Evolutionary conservation across 2,888 invertebrate genomes (phyloP), one percentile per base, ranked within the genome.

Genomic region (Drosophila greeni): DNA sequence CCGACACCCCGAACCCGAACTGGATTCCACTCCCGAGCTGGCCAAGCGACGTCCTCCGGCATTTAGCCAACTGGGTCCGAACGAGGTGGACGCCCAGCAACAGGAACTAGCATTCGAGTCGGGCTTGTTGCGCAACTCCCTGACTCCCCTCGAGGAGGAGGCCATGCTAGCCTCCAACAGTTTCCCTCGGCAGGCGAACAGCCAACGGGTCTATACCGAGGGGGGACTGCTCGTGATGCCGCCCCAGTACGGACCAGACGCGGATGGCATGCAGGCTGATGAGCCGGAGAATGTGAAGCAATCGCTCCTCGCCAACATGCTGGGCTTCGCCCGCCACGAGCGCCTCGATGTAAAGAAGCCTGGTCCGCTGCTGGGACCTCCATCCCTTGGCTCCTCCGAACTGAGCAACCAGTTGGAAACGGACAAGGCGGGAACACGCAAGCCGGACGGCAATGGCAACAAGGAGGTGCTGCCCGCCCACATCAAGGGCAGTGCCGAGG

Each of bases 271-370:
- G 14, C 77, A 75, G 48, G 64, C 68, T 2, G 80, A 75, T 24
- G 77, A 77, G 12, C 70, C 69, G 12, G 55, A 61, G 11, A 71
- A 60, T 8, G 20, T 81, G 0, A 83, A 83, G 47, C 73, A 81
- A 16, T 49, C 79, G 11, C 56, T 86, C 5, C 87, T 93, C 86
- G 90, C 90, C 34, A 91, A 92, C 87, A 92, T 92, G 90, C 90
- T 92, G 89, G 95, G 94, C 70, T 97, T 97, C 90, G 94, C 95
- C 82, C 92, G 97, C 83, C 94, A 94, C 81, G 97, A 97, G 90
- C 91, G 97, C 84, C 91, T 96, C 73, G 97, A 97, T 90, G 97
- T 97, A 52, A 97, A 97, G 90, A 97, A 97, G 90, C 97, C 97
- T n/a, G 97, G 97, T 62, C 97, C 97, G 51, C 92, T 92, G 65